Percentiles rank a stretch among this genome's conserved stretches.
Conservation (phyloP, 2,113 vertebrate species). For the Crotalus helleri region DNA sequence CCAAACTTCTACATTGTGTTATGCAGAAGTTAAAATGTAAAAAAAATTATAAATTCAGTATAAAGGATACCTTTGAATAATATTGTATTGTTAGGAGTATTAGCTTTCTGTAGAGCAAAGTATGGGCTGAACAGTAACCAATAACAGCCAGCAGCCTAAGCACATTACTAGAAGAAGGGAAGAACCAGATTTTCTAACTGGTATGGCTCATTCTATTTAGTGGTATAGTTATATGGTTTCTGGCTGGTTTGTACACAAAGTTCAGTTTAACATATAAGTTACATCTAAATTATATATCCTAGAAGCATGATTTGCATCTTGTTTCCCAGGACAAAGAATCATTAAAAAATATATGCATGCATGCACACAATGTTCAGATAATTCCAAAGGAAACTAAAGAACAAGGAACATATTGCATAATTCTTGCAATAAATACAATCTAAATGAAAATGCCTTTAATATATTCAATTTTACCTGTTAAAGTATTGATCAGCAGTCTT, state of each 20-base stretch:
- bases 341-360: background rate
- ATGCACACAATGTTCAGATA: background rate
- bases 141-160: background rate
- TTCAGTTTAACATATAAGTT: background rate
- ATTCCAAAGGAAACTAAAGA: background rate
- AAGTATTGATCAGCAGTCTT: constrained; percentile 71
- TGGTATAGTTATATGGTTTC: background rate
- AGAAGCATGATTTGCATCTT: background rate
- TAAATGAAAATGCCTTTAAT: constrained; percentile 12
- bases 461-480: constrained; percentile 72
- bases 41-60: background rate
- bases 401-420: background rate
- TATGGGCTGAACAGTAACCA: background rate
- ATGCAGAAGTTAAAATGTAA: background rate
- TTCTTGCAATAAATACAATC: background rate
- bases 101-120: background rate
- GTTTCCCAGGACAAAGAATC: background rate
- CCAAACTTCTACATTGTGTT: background rate
- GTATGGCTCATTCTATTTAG: background rate
- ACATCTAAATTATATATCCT: background rate
- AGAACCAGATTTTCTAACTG: background rate
- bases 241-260: background rate
- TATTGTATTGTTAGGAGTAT: background rate
- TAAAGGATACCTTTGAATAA: background rate
- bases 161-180: background rate